Conservation (phyloP, 2,797 vertebrate genomes). For the Siniperca scherzeri region DNA sequence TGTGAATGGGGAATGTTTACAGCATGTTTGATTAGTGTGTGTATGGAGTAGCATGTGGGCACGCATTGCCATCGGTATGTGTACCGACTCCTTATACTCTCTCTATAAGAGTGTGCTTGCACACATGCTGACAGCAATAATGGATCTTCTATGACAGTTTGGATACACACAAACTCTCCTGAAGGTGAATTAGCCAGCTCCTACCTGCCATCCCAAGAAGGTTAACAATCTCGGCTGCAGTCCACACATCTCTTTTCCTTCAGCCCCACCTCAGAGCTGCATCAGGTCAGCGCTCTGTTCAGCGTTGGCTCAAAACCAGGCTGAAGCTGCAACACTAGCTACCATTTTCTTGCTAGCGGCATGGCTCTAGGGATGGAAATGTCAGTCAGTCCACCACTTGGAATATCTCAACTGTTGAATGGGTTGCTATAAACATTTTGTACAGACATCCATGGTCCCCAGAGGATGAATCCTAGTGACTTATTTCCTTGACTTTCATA, state of each 20-base stretch:
- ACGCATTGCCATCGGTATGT: slow-evolving; percentile 17
- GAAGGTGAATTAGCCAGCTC: slow-evolving; percentile 56
- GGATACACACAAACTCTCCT: slow-evolving; percentile 61
- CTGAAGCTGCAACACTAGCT: slow-evolving; percentile 1
- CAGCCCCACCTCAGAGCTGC: slow-evolving; percentile 30
- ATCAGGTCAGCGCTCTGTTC: slow-evolving; percentile 30
- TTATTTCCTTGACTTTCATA: not conserved
- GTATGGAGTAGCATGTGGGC: slow-evolving; percentile 32
- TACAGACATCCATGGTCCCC: not conserved
- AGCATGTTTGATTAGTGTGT: slow-evolving; percentile 57
- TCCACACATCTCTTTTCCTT: slow-evolving; percentile 25
- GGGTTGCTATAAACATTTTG: not conserved
- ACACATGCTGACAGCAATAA: slow-evolving; percentile 53
- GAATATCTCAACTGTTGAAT: not conserved
- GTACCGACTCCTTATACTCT: slow-evolving; percentile 6
- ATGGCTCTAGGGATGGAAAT: not conserved
- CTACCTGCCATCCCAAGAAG: slow-evolving; percentile 51
- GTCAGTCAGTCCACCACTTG: not conserved
- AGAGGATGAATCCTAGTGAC: not conserved
- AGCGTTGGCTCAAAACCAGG: slow-evolving; percentile 13
- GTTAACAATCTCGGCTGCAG: slow-evolving; percentile 42
- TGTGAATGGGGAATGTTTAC: slow-evolving; percentile 72
- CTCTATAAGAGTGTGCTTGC: slow-evolving; percentile 45
- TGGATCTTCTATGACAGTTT: slow-evolving; percentile 62
- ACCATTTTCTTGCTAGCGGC: not conserved